Evolutionary conservation across 2,888 invertebrate genomes (phyloP).

Genomic region (Lysandra bellargus): DNA sequence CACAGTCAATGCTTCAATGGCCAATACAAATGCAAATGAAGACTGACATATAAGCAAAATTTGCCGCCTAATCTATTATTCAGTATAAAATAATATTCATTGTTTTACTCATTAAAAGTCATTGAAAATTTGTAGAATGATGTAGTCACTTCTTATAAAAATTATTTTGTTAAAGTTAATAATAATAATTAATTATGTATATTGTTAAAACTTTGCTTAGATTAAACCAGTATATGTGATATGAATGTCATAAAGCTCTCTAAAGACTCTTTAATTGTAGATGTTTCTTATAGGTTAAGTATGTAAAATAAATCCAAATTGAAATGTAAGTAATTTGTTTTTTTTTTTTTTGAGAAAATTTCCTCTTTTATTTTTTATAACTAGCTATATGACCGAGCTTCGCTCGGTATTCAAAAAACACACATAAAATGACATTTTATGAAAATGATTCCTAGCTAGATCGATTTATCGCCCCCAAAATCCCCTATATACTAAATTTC

Average conservation of each 20-base stretch:
- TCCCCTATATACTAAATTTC: no score
- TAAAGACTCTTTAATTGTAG: slow-evolving; percentile 62
- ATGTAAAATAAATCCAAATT: slow-evolving; percentile 55
- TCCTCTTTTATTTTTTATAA: neutral
- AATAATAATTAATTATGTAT: slow-evolving; percentile 65
- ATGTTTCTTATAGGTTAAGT: slow-evolving; percentile 50
- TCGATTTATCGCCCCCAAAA: no score
- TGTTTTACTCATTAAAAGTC: slow-evolving; percentile 32
- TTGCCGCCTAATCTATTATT: slow-evolving; percentile 59
- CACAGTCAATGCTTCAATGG: slow-evolving; percentile 73
- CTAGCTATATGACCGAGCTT: no score
- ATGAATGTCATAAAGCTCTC: slow-evolving; percentile 78
- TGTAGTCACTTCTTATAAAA: slow-evolving; percentile 65
- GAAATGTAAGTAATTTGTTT: neutral
- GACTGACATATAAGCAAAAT: slow-evolving; percentile 71
- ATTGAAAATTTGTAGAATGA: slow-evolving; percentile 39
- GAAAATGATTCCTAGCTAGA: no score
- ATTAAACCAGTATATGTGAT: slow-evolving; percentile 74
- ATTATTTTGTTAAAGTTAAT: slow-evolving; percentile 58
- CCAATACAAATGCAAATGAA: slow-evolving; percentile 69
- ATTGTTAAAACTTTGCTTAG: slow-evolving; percentile 65
- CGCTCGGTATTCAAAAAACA: no score
- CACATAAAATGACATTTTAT: no score
- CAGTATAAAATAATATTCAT: slow-evolving; percentile 48
- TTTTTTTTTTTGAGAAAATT: neutral